Evolutionary conservation across 2,113 vertebrate genomes (phyloP).

Genomic region (Xenopus laevis): DNA sequence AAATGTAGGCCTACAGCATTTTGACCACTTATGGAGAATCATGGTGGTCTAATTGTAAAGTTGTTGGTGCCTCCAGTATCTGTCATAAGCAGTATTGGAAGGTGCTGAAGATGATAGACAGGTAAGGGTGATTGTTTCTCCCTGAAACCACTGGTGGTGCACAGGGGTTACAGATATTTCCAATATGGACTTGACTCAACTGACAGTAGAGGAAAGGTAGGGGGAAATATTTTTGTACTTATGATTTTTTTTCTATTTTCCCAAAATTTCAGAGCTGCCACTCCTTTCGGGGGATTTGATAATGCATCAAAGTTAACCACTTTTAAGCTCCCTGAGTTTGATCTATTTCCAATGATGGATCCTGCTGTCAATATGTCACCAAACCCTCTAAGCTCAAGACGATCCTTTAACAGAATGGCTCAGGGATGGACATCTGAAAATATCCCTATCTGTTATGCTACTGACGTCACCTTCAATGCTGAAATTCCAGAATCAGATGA

Average conservation of each 20-base stretch:
- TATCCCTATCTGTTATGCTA: conserved; percentile 60
- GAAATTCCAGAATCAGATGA: conserved; percentile 86
- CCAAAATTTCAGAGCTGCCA: conserved; percentile 79
- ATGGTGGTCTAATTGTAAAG: too few relatives aligned
- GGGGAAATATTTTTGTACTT: neutral
- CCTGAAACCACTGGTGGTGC: too few relatives aligned
- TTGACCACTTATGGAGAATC: too few relatives aligned
- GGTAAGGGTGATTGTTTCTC: too few relatives aligned
- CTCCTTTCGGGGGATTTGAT: conserved; percentile 89
- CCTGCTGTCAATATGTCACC: conserved; percentile 68
- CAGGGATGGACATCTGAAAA: conserved; percentile 79
- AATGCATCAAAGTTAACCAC: conserved; percentile 74
- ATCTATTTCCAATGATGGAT: conserved; percentile 68
- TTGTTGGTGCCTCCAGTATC: too few relatives aligned
- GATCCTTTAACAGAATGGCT: conserved; percentile 90
- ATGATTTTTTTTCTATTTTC: conserved; percentile 28
- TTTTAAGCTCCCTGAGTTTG: conserved; percentile 71
- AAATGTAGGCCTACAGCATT: too few relatives aligned
- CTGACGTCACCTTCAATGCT: conserved; percentile 50
- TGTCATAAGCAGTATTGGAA: too few relatives aligned
- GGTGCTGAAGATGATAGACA: too few relatives aligned
- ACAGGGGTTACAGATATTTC: too few relatives aligned
- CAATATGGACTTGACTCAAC: too few relatives aligned
- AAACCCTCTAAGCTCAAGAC: conserved; percentile 67
- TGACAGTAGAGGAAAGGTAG: too few relatives aligned